Percentiles rank a stretch among this genome's conserved stretches.
phyloP scores from a whole-genome alignment of 2,113 vertebrate species.

The Archocentrus centrarchus region DNA sequence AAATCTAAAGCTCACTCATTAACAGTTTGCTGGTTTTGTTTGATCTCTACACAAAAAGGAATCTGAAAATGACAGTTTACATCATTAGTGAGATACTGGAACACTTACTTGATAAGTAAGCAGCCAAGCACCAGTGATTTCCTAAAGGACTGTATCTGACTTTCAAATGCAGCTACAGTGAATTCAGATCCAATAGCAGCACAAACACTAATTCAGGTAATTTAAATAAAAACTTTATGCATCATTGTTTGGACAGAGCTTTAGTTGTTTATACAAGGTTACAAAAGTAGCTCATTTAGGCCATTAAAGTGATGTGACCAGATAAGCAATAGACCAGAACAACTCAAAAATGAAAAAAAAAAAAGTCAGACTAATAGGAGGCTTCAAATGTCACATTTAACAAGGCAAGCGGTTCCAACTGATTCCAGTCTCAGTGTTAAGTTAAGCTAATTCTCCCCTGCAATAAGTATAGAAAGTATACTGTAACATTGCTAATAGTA shows the following conservation, averaged over 20 bases:
- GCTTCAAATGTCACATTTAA: neutral
- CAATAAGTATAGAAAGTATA: neutral
- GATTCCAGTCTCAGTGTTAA: neutral
- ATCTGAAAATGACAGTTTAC: conserved; percentile 3
- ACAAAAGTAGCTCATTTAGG: neutral
- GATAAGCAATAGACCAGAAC: neutral
- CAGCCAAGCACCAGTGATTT: neutral
- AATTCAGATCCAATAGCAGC: neutral
- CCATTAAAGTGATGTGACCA: neutral
- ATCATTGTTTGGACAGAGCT: neutral
- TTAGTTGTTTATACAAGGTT: neutral
- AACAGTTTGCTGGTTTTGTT: neutral
- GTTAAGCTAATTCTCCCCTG: neutral
- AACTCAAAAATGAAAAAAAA: neutral
- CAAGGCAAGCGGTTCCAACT: neutral
- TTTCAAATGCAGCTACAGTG: neutral
- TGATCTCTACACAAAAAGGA: neutral
- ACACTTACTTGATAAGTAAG: neutral
- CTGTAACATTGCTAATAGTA: neutral
- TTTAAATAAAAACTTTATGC: neutral
- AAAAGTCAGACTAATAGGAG: neutral
- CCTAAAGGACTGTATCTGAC: neutral
- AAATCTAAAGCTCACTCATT: neutral
- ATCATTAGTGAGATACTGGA: neutral
- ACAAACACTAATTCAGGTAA: neutral